Evolutionary conservation across 2,797 vertebrate species (phyloP).

Genomic region (Sebastes vulpes): DNA sequence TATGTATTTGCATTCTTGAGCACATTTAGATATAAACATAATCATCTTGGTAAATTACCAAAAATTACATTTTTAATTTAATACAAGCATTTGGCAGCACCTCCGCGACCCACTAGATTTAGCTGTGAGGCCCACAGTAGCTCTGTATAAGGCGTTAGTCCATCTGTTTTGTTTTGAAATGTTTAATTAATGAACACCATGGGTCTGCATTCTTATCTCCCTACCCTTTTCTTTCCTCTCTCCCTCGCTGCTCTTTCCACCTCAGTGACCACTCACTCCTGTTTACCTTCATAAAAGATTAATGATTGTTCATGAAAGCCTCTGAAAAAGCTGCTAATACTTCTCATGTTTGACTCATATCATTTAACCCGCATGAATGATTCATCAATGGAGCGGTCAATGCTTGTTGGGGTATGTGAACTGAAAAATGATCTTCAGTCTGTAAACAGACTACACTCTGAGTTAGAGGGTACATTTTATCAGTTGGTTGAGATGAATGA

Average conservation of each 20-base stretch:
- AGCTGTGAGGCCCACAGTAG: background rate
- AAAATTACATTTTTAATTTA: too few species aligned
- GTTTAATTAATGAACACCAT: background rate
- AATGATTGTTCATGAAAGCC: slow-evolving; percentile 26
- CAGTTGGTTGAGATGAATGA: background rate
- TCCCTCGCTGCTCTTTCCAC: background rate
- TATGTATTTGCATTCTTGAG: background rate
- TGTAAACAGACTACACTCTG: background rate
- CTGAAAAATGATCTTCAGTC: slow-evolving; percentile 21
- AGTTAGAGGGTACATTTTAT: background rate
- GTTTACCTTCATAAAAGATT: slow-evolving; percentile 61
- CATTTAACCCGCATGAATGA: slow-evolving; percentile 58
- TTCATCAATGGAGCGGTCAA: slow-evolving; percentile 35
- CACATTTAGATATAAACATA: background rate
- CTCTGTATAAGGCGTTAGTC: background rate
- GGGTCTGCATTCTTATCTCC: background rate
- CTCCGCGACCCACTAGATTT: background rate
- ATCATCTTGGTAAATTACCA: background rate
- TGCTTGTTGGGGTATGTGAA: slow-evolving; percentile 9
- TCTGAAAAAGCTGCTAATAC: slow-evolving; percentile 29
- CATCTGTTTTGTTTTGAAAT: background rate
- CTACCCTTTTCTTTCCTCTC: background rate
- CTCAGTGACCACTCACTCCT: background rate
- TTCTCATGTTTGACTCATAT: slow-evolving; percentile 50
- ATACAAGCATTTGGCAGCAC: background rate